Evolutionary conservation across 2,113 vertebrate species (phyloP), one percentile per base, ranked within the genome.

Genomic region (Pelecanus crispus): DNA sequence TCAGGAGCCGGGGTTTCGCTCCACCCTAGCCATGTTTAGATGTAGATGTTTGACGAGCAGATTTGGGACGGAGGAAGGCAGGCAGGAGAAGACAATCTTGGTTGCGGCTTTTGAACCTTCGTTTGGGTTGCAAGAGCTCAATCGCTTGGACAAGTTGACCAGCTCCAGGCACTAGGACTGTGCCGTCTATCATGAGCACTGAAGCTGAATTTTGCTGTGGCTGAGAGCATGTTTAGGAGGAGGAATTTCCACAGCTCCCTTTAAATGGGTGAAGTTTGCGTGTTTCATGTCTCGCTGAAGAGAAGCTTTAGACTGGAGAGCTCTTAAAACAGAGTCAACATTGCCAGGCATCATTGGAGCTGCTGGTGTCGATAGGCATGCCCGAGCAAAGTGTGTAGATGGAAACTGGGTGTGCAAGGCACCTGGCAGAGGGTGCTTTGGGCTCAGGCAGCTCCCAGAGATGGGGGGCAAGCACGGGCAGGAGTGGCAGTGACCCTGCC

Each of bases 381-480:
- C 8, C 31, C 3, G 3, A 63, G 34, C 11, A 62, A 70, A 81
- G 17, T 8, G 2, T 9, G 18, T 9, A 58, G 22, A 12, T 22
- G 34, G 59, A 18, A 20, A 62, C 2, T 2, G 6, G 55, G 11
- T 26, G 5, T 5, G 7, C 25, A 8, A 34, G 34, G 32, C 20
- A 42, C n/a, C 44, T 58, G 53, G 38, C 19, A 17, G 66, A 45
- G 32, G 26, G 22, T 74, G 32, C 32, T 34, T 17, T 5, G 13
- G n/a, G 49, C 44, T 53, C 34, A 6, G 40, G 17, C 18, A 47
- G n/a, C 67, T 65, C 49, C 36, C 40, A 38, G 62, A 13, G 34
- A 21, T 3, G n/a, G 22, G 24, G n/a, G 2, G 10, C 25, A 42
- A 29, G 4, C 17, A 6, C 0, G 1, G 22, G 31, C 17, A 40